Percentiles rank a stretch among this genome's conserved stretches.
phyloP scores from a whole-genome alignment of 2,797 vertebrate species.

The Decapterus maruadsi region DNA sequence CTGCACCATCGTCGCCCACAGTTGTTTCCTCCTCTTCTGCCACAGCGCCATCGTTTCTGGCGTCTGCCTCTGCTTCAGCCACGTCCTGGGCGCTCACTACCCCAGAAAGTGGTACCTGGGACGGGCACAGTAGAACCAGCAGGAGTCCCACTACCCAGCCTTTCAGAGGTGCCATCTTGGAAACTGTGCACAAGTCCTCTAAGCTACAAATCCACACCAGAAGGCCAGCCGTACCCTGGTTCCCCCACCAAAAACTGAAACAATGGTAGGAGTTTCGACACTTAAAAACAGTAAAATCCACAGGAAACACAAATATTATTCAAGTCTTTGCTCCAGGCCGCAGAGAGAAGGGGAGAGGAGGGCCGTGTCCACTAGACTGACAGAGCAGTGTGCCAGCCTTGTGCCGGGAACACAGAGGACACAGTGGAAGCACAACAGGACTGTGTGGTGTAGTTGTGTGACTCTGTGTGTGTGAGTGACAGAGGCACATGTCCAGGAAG shows the following conservation, averaged over 20 bases:
- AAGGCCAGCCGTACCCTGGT: not conserved
- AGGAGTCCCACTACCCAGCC: conserved; percentile 78
- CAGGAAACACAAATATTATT: not conserved
- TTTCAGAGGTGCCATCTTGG: conserved; percentile 78
- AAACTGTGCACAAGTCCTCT: conserved; percentile 11
- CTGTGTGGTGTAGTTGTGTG: conserved; percentile 52
- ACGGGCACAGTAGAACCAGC: conserved; percentile 79
- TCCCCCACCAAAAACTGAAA: conserved; percentile 26
- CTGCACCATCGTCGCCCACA: conserved; percentile 3
- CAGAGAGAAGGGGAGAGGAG: conserved; percentile 1
- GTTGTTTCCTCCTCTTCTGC: conserved; percentile 48
- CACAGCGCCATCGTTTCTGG: conserved; percentile 37
- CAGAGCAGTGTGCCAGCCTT: conserved; percentile 44
- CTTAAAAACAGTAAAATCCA: conserved; percentile 21
- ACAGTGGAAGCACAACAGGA: conserved; percentile 64
- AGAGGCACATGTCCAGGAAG: conserved; percentile 81
- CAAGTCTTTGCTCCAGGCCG: conserved; percentile 23
- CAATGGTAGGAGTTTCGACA: not conserved
- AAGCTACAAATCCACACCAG: conserved; percentile 9
- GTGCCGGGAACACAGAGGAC: conserved; percentile 65
- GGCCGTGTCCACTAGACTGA: conserved; percentile 17
- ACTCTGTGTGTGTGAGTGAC: conserved; percentile 79
- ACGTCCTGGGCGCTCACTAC: conserved; percentile 61
- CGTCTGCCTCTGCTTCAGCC: conserved; percentile 46
- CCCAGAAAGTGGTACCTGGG: conserved; percentile 55